Conservation (phyloP, 2,888 invertebrate species). For the Tiphia femorata region DNA sequence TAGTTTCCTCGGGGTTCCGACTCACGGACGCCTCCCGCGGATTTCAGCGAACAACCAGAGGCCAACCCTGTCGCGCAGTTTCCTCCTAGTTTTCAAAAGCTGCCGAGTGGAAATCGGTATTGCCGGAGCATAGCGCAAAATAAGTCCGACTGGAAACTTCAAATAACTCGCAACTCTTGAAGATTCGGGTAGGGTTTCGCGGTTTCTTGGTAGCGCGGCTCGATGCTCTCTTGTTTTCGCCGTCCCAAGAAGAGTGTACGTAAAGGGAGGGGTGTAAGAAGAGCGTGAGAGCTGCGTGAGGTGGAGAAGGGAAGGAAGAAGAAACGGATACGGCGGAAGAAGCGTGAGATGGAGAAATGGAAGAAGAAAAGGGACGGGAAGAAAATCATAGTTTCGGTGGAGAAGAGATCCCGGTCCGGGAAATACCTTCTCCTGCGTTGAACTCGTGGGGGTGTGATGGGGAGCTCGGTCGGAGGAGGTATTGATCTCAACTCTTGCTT, state of each 20-base stretch:
- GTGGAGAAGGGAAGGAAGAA: background rate
- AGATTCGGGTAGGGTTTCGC: conserved; percentile 36
- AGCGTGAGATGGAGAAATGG: background rate
- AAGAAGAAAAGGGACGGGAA: conserved; percentile 14
- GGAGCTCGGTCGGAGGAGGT: conserved; percentile 62
- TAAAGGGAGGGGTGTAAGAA: background rate
- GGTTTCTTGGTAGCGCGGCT: conserved; percentile 10
- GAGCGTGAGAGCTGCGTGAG: background rate
- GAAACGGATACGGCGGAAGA: background rate
- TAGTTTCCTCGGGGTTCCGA: too few species aligned
- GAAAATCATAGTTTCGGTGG: conserved; percentile 28
- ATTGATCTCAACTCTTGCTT: conserved; percentile 69
- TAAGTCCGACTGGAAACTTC: conserved; percentile 31
- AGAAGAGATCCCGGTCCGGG: conserved; percentile 44
- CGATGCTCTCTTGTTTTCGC: conserved; percentile 29
- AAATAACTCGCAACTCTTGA: conserved; percentile 29
- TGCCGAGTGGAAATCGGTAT: conserved; percentile 14
- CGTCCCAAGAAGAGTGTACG: conserved; percentile 31
- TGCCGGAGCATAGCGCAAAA: conserved; percentile 20
- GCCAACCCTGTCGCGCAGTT: too few species aligned
- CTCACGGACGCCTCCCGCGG: too few species aligned
- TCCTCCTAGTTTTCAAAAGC: too few species aligned
- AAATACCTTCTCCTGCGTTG: conserved; percentile 51
- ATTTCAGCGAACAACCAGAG: too few species aligned
- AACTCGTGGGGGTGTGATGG: conserved; percentile 44